Conservation (phyloP, 2,113 vertebrate genomes). For the Onychostoma macrolepis region DNA sequence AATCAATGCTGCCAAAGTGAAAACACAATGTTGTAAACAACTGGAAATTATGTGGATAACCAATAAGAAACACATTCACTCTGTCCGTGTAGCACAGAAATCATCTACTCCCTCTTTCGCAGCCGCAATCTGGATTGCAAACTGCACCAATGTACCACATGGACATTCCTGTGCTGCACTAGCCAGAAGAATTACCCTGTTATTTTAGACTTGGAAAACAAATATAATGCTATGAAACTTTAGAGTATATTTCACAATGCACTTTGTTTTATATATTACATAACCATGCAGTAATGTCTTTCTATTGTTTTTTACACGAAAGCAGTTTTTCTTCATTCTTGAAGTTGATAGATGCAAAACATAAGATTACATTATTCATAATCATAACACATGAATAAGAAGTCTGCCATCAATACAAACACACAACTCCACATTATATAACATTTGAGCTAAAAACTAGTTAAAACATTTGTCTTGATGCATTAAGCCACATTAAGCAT, state of each 20-base stretch:
- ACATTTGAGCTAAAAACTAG: neutral
- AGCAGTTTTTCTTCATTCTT: neutral
- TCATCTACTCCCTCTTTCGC: slow-evolving; percentile 2
- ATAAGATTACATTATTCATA: neutral
- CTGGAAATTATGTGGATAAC: neutral
- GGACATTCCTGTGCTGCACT: slow-evolving; percentile 54
- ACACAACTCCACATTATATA: neutral
- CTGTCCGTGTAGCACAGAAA: slow-evolving; percentile 9
- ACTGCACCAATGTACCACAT: slow-evolving; percentile 37
- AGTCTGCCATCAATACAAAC: neutral
- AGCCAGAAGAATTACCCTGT: slow-evolving; percentile 53
- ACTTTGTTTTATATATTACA: neutral
- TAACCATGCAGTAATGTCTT: neutral
- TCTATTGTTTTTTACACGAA: neutral
- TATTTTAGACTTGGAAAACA: slow-evolving; percentile 23
- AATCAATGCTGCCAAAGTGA: neutral
- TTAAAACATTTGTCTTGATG: neutral
- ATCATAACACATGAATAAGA: neutral
- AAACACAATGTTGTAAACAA: neutral
- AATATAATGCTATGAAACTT: neutral
- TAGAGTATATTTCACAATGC: neutral
- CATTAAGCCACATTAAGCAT: neutral
- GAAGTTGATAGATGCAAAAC: neutral
- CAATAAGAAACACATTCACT: neutral
- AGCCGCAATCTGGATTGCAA: slow-evolving; percentile 54